These are phyloP conservation scores for Geophilus truncorum DNA, from an alignment of 2,888 invertebrate genomes.

Conservation along the genomic window DNA sequence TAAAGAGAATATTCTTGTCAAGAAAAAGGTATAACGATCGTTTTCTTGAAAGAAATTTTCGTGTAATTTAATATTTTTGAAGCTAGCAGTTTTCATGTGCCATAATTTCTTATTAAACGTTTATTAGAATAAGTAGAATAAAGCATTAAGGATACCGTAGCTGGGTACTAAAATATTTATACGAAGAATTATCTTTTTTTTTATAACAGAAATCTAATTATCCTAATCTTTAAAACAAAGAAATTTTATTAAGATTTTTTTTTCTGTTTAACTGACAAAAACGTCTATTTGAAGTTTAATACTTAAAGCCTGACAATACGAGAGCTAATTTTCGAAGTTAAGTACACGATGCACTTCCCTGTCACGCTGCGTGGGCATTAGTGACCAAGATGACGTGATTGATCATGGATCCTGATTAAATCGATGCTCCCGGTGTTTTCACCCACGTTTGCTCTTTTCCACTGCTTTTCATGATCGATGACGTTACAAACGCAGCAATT, in stretches of 20 bases:
- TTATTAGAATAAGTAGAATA: neutral
- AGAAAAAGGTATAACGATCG: neutral
- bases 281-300: neutral
- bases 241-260: too few species aligned
- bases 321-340: neutral
- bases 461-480: neutral
- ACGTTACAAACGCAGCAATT: neutral
- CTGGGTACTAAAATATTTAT: too few species aligned
- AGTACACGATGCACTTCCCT: neutral
- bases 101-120: neutral
- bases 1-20: neutral
- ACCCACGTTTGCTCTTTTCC: slow-evolving; percentile 1
- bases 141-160: too few species aligned
- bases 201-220: too few species aligned
- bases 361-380: neutral
- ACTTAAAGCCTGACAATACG: neutral
- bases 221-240: too few species aligned
- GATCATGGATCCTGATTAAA: neutral
- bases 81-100: neutral
- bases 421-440: neutral
- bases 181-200: too few species aligned
- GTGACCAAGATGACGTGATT: neutral
- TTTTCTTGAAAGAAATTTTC: neutral
- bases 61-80: neutral
- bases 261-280: too few species aligned